These are phyloP conservation scores for Eulemur coronatus DNA, from an alignment of 2,797 vertebrate genomes.

Conservation along the genomic window DNA sequence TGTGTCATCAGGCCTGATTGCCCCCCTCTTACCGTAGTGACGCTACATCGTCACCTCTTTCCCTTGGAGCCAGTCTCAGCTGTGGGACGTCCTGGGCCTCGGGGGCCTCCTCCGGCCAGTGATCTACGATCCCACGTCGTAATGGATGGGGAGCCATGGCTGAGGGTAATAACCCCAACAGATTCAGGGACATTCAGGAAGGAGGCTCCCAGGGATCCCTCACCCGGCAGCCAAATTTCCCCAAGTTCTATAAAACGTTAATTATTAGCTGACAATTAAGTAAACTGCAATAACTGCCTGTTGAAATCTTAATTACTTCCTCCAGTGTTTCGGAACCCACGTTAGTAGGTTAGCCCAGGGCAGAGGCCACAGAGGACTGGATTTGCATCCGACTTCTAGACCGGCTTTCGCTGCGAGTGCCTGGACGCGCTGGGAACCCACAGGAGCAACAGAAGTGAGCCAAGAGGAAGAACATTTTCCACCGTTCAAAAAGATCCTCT, in stretches of 20 bases:
- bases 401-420: background rate
- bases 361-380: background rate
- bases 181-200: background rate
- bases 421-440: background rate
- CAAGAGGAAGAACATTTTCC: background rate
- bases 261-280: constrained; percentile 51
- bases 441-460: background rate
- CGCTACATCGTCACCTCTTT: background rate
- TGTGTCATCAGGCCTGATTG: background rate
- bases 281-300: background rate
- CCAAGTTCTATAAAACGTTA: constrained; percentile 12
- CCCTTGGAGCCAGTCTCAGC: background rate
- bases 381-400: background rate
- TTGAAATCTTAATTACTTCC: background rate
- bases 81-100: background rate
- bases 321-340: background rate
- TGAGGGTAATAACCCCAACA: background rate
- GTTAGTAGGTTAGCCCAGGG: background rate
- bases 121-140: background rate
- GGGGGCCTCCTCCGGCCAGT: background rate
- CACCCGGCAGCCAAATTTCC: background rate
- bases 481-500: background rate
- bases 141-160: rapidly evolving
- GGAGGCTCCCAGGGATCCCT: background rate
- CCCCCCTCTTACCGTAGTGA: rapidly evolving